Percentiles rank a stretch among this genome's conserved stretches.
These are phyloP conservation scores for Metridium senile DNA, from an alignment of 92 coral and sea anemone genomes.

Conservation along the genomic window DNA sequence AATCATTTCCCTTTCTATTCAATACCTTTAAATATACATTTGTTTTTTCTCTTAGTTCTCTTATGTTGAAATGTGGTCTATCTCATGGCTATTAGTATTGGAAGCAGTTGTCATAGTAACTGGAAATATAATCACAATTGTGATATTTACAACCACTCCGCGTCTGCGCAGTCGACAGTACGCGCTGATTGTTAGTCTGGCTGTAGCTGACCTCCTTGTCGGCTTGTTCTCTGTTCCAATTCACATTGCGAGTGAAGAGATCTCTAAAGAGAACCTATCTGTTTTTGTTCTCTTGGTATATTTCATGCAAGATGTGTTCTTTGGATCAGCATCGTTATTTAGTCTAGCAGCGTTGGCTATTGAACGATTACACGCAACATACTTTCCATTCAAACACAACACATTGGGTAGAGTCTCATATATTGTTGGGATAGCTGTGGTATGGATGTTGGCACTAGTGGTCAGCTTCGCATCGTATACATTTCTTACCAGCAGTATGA, in stretches of 20 bases:
- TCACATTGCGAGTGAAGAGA: background rate
- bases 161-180: constrained; percentile 24
- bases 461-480: background rate
- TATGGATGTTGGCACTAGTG: background rate
- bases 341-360: constrained; percentile 38
- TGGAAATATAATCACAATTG: constrained; percentile 8
- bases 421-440: constrained; percentile 5
- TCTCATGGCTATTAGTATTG: background rate
- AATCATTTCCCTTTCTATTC: background rate
- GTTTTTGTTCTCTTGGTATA: background rate
- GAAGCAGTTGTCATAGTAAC: constrained; percentile 22
- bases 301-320: background rate
- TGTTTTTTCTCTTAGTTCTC: background rate
- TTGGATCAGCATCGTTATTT: constrained; percentile 29
- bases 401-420: constrained; percentile 1
- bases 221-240: constrained; percentile 38
- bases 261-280: background rate
- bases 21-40: background rate
- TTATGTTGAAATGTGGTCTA: constrained; percentile 7
- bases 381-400: constrained; percentile 40
- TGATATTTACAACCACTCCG: constrained; percentile 23
- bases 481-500: too few relatives aligned
- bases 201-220: constrained; percentile 45
- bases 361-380: constrained; percentile 34
- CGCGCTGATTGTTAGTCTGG: constrained; percentile 26